Conservation (phyloP, 2,888 invertebrate genomes). For the Crocallis elinguaria region DNA sequence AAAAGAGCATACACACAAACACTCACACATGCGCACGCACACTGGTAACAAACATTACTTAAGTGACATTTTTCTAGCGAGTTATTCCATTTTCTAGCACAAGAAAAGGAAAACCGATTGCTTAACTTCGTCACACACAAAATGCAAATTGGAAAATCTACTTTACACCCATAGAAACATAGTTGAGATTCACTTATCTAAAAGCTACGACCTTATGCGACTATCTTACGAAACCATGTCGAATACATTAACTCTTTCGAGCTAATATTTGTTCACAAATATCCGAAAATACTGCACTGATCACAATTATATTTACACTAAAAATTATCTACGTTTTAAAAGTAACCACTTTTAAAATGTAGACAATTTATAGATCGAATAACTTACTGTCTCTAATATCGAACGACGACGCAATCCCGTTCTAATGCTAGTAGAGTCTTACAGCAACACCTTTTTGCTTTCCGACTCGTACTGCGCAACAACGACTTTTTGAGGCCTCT, state of each 20-base stretch:
- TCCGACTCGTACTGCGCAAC: conserved; percentile 64
- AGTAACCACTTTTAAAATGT: neutral
- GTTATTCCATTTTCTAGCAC: conserved; percentile 34
- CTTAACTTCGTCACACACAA: conserved; percentile 18
- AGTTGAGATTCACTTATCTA: conserved; percentile 30
- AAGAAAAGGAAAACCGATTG: conserved; percentile 35
- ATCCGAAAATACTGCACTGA: conserved; percentile 9
- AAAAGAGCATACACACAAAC: conserved; percentile 4
- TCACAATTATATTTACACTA: conserved; percentile 2
- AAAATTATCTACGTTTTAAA: neutral
- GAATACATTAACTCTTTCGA: conserved; percentile 7
- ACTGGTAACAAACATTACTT: conserved; percentile 23
- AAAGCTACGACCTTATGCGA: conserved; percentile 8
- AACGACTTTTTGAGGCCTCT: conserved; percentile 47
- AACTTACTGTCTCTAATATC: conserved; percentile 7
- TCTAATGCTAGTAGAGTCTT: conserved; percentile 29
- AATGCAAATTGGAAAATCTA: conserved; percentile 29
- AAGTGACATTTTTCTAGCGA: conserved; percentile 24
- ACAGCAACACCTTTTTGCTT: conserved; percentile 71
- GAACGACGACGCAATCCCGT: neutral
- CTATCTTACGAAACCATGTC: conserved; percentile 21
- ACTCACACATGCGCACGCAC: conserved; percentile 14
- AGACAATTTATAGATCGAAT: neutral
- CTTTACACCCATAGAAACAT: conserved; percentile 20
- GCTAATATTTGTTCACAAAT: neutral